Base-by-base conservation (phyloP, 2,888 invertebrate genomes). In the Gnatocerus cornutus region DNA sequence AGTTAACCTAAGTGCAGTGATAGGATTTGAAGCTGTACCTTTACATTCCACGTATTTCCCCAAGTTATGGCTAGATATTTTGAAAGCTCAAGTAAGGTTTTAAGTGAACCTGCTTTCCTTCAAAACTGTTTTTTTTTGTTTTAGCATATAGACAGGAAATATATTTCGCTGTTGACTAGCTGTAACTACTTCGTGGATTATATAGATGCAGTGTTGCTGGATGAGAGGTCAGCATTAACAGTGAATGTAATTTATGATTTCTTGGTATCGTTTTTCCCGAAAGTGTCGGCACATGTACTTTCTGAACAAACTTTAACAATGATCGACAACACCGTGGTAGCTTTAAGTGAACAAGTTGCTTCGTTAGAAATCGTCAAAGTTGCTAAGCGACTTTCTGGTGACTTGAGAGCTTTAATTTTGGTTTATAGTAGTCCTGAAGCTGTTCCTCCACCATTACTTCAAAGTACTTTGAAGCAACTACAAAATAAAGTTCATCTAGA, bases 1-100 rank as follows among this genome's bases (percentile, higher is more conserved):
- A 74, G 93, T 97, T 69, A 92, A 93, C 80, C 86, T 97, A 74
- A 95, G 95, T 81, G 94, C 94, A 63, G 90, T 96, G 88, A 93
- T 97, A 58, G 97, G 96, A 68, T 92, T 95, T 75, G 97, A 98
- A 86, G 96, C 92, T 53, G 94, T 94, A 45, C 95, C 96, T 0
- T 87, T 97, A 72, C 93, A 96, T 86, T 92, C 95, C 80, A 93
- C 92, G 71, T 91, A 93, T 82, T 97, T 97, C 85, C 95, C 97
- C 10, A 93, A 95, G 80, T 90, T 97, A 79, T 97, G 97, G 97
- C 88, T 94, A 71, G 97, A 97, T 82, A 93, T 97, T 58, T 91
- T 93, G 78, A 90, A 92, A 73, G 90, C 92, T 7, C 90, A 91
- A 84, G 92, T 91, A 80, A 84, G 84, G 41, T 46, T 13, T 1